Conservation (phyloP, 2,113 vertebrate species). For the Danio rerio region DNA sequence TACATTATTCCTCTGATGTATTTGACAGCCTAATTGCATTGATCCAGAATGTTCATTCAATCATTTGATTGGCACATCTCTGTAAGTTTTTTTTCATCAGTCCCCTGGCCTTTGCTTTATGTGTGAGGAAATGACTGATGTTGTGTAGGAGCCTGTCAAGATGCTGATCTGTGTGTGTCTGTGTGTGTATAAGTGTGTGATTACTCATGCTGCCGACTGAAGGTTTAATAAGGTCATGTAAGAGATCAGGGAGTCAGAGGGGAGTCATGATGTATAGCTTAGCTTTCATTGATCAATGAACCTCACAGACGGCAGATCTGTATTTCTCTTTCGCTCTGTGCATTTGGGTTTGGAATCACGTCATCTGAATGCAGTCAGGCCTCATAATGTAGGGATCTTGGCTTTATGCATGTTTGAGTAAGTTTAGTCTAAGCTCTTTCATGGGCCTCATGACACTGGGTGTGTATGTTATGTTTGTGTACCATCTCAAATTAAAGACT, state of each 20-base stretch:
- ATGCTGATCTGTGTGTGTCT: not conserved
- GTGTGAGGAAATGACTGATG: constrained; percentile 19
- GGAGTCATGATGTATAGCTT: not conserved
- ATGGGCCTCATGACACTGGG: constrained; percentile 27
- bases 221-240: constrained; percentile 22
- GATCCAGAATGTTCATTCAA: constrained; percentile 17
- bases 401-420: constrained; percentile 30
- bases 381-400: constrained; percentile 7
- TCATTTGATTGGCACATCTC: not conserved
- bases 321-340: not conserved
- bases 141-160: not conserved
- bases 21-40: not conserved
- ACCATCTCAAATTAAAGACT: not conserved
- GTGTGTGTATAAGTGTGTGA: not conserved
- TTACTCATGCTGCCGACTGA: constrained; percentile 7
- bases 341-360: not conserved
- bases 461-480: constrained; percentile 24
- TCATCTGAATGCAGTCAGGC: not conserved
- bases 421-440: not conserved
- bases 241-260: constrained; percentile 4
- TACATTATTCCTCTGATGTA: not conserved
- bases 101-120: not conserved
- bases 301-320: not conserved
- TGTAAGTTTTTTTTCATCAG: not conserved
- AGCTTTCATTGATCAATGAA: not conserved